Percentiles rank a stretch among this genome's conserved stretches.
These are phyloP conservation scores for Spheniscus humboldti DNA, from an alignment of 2,797 vertebrate species.

Conservation along the genomic window DNA sequence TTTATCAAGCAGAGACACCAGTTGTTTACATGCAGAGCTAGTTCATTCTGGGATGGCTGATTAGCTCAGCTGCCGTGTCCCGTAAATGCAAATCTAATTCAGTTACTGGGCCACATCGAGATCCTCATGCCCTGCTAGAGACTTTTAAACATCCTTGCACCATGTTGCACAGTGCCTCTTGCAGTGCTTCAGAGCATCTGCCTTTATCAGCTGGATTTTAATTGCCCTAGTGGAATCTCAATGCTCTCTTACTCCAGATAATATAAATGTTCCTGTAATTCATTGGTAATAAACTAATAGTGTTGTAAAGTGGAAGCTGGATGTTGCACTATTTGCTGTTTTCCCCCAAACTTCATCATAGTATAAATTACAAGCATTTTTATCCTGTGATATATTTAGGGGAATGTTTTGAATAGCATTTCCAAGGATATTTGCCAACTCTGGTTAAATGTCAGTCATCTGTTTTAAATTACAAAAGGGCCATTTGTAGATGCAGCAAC, in stretches of 20 bases:
- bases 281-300: neutral
- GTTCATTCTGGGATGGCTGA: neutral
- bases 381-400: neutral
- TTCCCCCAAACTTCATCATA: neutral
- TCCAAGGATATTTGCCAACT: neutral
- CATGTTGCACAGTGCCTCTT: neutral
- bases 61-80: neutral
- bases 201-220: neutral
- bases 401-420: neutral
- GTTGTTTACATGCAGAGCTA: neutral
- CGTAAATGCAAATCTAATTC: neutral
- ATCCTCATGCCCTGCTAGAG: neutral
- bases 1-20: neutral
- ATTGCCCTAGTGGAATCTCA: neutral
- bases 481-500: neutral
- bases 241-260: neutral
- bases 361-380: neutral
- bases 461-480: neutral
- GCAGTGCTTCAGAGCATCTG: neutral
- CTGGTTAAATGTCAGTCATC: neutral
- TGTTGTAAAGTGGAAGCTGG: neutral
- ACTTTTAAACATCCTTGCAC: neutral
- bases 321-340: neutral
- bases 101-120: accelerated
- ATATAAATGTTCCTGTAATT: neutral